Base-by-base conservation (phyloP, 35 echinoderm and acorn worm species). In the Heliocidaris tuberculata region DNA sequence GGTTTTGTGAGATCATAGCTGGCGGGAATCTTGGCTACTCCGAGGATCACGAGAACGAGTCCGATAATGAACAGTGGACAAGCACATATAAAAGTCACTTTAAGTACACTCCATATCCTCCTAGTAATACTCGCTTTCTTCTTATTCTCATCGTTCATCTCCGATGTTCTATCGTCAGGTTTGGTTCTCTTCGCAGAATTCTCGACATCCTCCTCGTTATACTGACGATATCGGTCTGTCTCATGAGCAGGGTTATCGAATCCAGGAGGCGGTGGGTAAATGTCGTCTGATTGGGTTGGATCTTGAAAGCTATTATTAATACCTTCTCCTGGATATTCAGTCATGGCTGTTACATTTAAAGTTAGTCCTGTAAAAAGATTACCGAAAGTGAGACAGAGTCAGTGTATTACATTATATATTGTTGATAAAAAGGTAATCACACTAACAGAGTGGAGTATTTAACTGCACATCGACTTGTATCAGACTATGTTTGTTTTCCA, bases 1-100 rank as follows among this genome's bases (percentile, higher is more conserved):
- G 87, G 87, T 89, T 32, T 89, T n/a, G 32, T 89, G 87, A 89
- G 87, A n/a, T 89, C 47, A 48, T 89, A 24, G 31, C 31, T 47
- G 2, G 87, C 47, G 17, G 87, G 47, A 5, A 89, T 47, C 8
- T 48, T 5, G 87, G 29, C 31, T 17, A 47, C 11, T 17, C 87
- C 87, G 2, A 89, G 87, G 15, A 89, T n/a, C 15, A 89, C 31
- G 15, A 89, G 87, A 30, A 48, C 5, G 87, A 89, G 87, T 13
- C 87, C 87, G 87, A 48, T 48, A n/a, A 89, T 48, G 87, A 89
- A 89, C 13, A 89, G 15, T 6, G 87, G 87, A 9, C 31, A 47
- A 4, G 87, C 87, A 16, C 12, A 32, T 5, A 48, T 19, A 30
- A 89, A 89, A 89, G 31, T 47, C 2, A 19, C 31, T 42, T 89